Percentiles rank a stretch among this genome's conserved stretches.
phyloP scores from a whole-genome alignment of 2,797 vertebrate genomes.

The Harpagifer antarcticus region DNA sequence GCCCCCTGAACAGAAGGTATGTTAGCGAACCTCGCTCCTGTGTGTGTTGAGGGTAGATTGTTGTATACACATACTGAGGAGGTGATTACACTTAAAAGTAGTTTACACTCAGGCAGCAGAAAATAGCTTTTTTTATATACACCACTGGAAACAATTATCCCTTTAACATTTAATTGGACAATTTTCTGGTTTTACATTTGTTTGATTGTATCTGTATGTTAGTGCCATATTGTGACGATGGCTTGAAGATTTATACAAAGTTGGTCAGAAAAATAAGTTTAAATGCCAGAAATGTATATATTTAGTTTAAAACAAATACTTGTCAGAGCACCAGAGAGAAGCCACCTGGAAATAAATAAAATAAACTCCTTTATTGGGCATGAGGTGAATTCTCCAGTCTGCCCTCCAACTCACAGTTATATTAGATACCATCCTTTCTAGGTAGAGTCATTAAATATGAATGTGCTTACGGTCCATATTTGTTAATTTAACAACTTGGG shows the following conservation, averaged over 20 bases:
- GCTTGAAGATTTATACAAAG: too few species aligned
- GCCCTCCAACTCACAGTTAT: slow-evolving; percentile 12
- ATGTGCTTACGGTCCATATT: slow-evolving; percentile 21
- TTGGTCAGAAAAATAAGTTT: not conserved
- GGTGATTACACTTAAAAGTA: not conserved
- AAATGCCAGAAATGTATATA: slow-evolving; percentile 14
- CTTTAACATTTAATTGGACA: too few species aligned
- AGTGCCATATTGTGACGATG: too few species aligned
- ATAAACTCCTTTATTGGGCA: not conserved
- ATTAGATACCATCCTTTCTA: slow-evolving; percentile 35
- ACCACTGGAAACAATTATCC: too few species aligned
- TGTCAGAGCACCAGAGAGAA: not conserved
- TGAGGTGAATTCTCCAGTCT: slow-evolving; percentile 8
- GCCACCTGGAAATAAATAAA: slow-evolving; percentile 18
- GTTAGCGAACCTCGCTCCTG: slow-evolving; percentile 20
- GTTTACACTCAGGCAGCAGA: not conserved
- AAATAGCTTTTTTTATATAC: not conserved
- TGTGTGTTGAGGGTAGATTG: not conserved
- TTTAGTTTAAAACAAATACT: slow-evolving; percentile 13
- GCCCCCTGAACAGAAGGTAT: slow-evolving; percentile 58
- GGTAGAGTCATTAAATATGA: slow-evolving; percentile 43
- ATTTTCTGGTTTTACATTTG: too few species aligned
- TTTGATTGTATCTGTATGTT: too few species aligned
- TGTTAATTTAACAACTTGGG: slow-evolving; percentile 52
- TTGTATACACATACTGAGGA: not conserved